Conservation (phyloP, 2,113 vertebrate genomes). For the Malurus melanocephalus region DNA sequence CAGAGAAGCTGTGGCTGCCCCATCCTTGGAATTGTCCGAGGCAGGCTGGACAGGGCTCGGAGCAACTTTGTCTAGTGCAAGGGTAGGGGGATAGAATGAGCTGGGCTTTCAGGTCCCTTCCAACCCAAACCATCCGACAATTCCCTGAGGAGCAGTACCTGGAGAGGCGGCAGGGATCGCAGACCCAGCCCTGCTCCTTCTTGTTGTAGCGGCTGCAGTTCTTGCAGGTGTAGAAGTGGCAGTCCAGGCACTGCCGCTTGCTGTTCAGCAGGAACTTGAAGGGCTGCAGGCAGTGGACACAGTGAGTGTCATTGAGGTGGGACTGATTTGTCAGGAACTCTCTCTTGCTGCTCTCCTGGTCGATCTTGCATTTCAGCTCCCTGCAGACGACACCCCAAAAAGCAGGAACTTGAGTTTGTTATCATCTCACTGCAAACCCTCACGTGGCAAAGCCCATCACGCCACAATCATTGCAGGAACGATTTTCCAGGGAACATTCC, state of each 20-base stretch:
- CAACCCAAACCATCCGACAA: fast-evolving
- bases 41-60: fast-evolving
- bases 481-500: not conserved
- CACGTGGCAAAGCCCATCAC: not conserved
- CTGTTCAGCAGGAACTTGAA: slow-evolving; percentile 85
- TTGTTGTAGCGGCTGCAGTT: slow-evolving; percentile 83
- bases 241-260: slow-evolving; percentile 84
- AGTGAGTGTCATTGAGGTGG: slow-evolving; percentile 80
- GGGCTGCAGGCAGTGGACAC: slow-evolving; percentile 87
- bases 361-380: slow-evolving; percentile 81
- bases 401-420: not conserved
- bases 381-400: slow-evolving; percentile 55
- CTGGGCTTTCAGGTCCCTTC: not conserved
- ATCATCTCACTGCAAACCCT: not conserved
- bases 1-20: not conserved
- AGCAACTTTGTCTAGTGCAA: not conserved
- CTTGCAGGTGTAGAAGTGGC: slow-evolving; percentile 80
- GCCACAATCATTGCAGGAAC: not conserved
- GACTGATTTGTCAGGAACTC: slow-evolving; percentile 75
- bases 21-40: not conserved
- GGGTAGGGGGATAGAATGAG: fast-evolving
- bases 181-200: slow-evolving; percentile 86
- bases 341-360: slow-evolving; percentile 82
- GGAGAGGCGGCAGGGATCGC: slow-evolving; percentile 82
- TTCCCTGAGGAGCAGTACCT: slow-evolving; percentile 62